Evolutionary conservation across 2,113 vertebrate species (phyloP), one percentile per base, ranked within the genome.

Genomic region (Phrynosoma platyrhinos): DNA sequence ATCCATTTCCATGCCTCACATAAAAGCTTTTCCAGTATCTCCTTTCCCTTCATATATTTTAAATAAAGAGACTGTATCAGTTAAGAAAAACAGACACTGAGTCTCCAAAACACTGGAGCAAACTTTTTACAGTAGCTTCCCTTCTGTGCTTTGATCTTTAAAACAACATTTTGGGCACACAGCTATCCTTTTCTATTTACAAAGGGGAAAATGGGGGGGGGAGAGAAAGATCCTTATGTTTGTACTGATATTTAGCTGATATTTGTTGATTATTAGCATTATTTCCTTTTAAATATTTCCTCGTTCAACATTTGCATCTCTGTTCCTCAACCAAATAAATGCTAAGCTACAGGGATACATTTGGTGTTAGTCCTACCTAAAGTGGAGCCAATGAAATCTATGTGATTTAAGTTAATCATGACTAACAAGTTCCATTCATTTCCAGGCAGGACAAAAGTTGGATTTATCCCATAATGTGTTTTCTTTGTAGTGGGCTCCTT

Each of bases 71-170:
- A 88, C 18, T 10, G 16, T 80, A 52, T 85, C 88, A 89, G 40
- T 92, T 88, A 94, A 93, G 90, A 47, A 18, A 89, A 23, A 89
- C 83, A 79, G 64, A 83, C 52, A 18, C 23, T n/a, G 40, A 66
- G 21, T 69, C 66, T 79, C 7, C 62, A 74, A 81, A 58, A 47
- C 81, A 16, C 36, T 3, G 13, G 79, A 58, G 18, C 20, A 21
- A 23, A 12, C 20, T 64, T 76, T 30, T 74, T 64, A 32, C 79
- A 75, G 53, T 75, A 82, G 27, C 55, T 64, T 72, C 53, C 20
- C 40, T 3, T 30, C 7, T 64, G 32, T 2, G 58, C 6, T 85
- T 64, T 66, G 71, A 64, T 79, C 87, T 18, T 87, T 81, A 74
- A 76, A 86, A 62, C 58, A 62, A 62, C 58, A 16, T 18, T n/a